These are phyloP conservation scores for Sus scrofa DNA, from an alignment of 2,113 vertebrate genomes.

Conservation along the genomic window T2T-Sscrofa CM000817.6:173849001-173849500, in stretches of 20 bases:
- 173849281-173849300: neutral
- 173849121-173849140: neutral
- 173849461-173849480: conserved; percentile 81
- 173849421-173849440: conserved; percentile 61
- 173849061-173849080: neutral
- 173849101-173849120: neutral
- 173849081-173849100: neutral
- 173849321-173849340: neutral
- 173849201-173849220: neutral
- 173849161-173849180: neutral
- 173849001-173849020: conserved; percentile 11
- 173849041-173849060: neutral
- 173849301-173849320: neutral
- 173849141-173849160: neutral
- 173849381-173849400: conserved; percentile 24
- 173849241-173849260: neutral
- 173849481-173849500: conserved; percentile 80
- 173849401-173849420: conserved; percentile 50
- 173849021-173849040: neutral
- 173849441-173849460: conserved; percentile 76
- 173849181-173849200: neutral
- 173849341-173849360: neutral
- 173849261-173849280: neutral
- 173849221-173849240: neutral
- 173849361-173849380: conserved; percentile 5